Evolutionary conservation across 2,113 vertebrate genomes (phyloP).

Genomic region (Saimiri boliviensis): DNA sequence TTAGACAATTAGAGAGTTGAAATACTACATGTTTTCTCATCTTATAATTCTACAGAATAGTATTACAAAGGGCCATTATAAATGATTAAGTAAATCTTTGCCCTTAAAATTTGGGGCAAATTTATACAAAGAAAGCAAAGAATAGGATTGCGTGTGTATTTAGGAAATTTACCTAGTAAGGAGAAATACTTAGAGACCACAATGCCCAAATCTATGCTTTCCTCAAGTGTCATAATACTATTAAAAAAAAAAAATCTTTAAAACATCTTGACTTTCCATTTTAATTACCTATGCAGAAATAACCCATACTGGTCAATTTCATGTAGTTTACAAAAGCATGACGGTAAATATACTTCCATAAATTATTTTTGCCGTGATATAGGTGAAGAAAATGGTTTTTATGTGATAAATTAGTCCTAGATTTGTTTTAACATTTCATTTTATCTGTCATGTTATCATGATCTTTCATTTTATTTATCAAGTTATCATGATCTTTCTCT

Average conservation of each 20-base stretch:
- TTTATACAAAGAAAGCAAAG: neutral
- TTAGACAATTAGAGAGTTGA: conserved; percentile 49
- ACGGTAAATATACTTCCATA: neutral
- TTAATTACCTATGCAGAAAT: neutral
- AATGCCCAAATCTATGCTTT: neutral
- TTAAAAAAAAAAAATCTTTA: neutral
- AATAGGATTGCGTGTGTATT: neutral
- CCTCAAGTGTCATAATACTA: neutral
- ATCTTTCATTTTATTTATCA: no score
- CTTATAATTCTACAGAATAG: conserved; percentile 1
- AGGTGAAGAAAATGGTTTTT: neutral
- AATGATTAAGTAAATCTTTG: conserved; percentile 29
- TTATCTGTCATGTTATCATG: neutral
- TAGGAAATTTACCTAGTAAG: neutral
- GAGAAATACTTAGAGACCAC: neutral
- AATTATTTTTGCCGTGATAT: neutral
- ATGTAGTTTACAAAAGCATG: neutral
- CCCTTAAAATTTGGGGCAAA: conserved; percentile 24
- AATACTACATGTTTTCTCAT: conserved; percentile 40
- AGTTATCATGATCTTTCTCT: neutral
- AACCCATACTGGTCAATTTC: neutral
- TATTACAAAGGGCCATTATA: neutral
- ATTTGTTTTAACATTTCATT: neutral
- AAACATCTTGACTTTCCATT: neutral
- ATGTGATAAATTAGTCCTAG: neutral